Conservation (phyloP, 2,888 invertebrate genomes). For the Sialis fuliginosa region DNA sequence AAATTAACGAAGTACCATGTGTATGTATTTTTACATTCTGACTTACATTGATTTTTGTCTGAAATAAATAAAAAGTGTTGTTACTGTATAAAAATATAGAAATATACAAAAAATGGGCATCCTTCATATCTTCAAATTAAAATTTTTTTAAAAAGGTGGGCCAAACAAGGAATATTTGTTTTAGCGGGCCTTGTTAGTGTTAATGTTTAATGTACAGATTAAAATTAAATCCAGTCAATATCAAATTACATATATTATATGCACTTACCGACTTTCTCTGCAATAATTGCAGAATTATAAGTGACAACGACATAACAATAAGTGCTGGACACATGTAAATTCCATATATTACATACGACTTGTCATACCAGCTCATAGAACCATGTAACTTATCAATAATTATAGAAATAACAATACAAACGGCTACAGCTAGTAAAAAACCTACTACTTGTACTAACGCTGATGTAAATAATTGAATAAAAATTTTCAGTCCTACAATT, state of each 20-base stretch:
- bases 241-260: no score
- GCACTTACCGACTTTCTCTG: constrained; percentile 11
- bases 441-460: constrained; percentile 12
- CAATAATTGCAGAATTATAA: constrained; percentile 15
- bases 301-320: constrained; percentile 19
- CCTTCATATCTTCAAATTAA: no score
- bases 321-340: constrained; percentile 25
- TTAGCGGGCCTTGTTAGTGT: no score
- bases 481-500: no score
- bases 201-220: no score
- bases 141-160: no score
- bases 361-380: constrained; percentile 40
- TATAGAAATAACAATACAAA: constrained; percentile 19
- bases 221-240: no score
- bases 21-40: neutral
- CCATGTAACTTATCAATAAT: constrained; percentile 24
- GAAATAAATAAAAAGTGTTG: no score
- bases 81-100: no score
- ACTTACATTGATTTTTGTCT: no score
- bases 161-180: no score
- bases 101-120: no score
- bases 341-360: constrained; percentile 31
- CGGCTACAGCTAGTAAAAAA: constrained; percentile 15
- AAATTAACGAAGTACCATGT: neutral
- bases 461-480: constrained; percentile 1